Evolutionary conservation across 1,140 invertebrate species (phyloP), one percentile per base, ranked within the genome.

Genomic region (Microplitis mediator): DNA sequence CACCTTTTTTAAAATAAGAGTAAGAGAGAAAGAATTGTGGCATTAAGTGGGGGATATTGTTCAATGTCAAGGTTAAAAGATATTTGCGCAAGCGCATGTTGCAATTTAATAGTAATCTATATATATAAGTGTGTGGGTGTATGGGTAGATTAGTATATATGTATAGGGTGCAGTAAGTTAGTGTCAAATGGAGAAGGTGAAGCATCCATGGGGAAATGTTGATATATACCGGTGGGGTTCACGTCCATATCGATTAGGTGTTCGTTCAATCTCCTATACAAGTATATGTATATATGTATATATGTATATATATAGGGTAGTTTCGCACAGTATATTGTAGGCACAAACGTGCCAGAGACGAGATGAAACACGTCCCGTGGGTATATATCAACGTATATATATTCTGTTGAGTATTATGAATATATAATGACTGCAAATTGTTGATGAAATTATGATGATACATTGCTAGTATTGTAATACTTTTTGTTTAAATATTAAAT

Each of bases 41-140:
- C 31, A 63, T 58, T 32, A 8, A 61, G 9, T 54, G 52, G 74
- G 62, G 52, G 68, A 50, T 58, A 54, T 74, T 76, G 79, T 80
- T 81, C 80, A 81, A 83, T 83, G 82, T 83, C 82, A 83, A 83
- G 82, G 82, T 83, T 81, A 78, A 6, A 45, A 45, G 54, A 74
- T 77, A 72, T 35, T 54, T 50, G 78, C 81, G 82, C 82, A 82
- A 69, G 79, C 81, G 81, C 81, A 75, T 9, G 6, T 45, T 45
- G 39, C 39, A 6, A 45, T 45, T 45, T 45, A 45, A 45, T 45
- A 45, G 5, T 11, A 11, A 45, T 11, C 6, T 45, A 6, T 45
- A 45, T 11, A 11, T 45, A 11, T 45, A 23, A 23, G 23, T 78
- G 75, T 74, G 79, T 77, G 71, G n/a, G 14, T 36, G 71, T 76